Evolutionary conservation across 2,888 invertebrate genomes (phyloP), one percentile per base, ranked within the genome.

Genomic region (Ectropis crepuscularia): DNA sequence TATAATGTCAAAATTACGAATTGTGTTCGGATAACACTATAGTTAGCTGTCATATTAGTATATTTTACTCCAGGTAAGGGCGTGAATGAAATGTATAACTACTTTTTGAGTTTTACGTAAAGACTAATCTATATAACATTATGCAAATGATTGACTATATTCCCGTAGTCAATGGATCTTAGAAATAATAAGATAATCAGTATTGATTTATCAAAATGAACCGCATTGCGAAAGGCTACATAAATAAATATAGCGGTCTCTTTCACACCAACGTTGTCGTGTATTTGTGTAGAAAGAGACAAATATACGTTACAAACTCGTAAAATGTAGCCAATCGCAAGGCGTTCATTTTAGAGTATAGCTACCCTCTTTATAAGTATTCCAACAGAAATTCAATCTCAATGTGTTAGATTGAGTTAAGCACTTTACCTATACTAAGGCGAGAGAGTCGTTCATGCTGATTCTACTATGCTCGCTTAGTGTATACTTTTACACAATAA

Each of bases 251-350:
- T 55, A 53, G 11, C 28, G 5, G 43, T 47, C 48, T 59, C 51
- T 59, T 37, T 57, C 37, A 36, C 38, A 41, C 58, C 37, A 61
- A 57, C 39, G 39, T 42, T 41, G 49, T 43, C n/a, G 43, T 54
- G 12, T 28, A 28, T 28, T 28, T 28, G 16, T 28, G 16, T 28
- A 28, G 48, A 60, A 46, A 54, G 43, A 59, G 63, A 61, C 57
- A 59, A 67, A 63, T 61, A 49, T 61, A 63, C 12, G 67, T 61
- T 58, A 61, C 58, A 63, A 39, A 59, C 41, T 50, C 55, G 59
- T 42, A 43, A 53, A 53, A 61, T 59, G 62, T 7, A 41, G 37
- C 41, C 43, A n/a, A 47, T 59, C 42, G 46, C 46, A 61, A 61
- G 60, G 54, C 49, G 55, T 60, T 41, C 54, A n/a, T 53, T 53